Base-by-base conservation (phyloP, 2,113 vertebrate genomes). In the Cebidichthys violaceus region DNA sequence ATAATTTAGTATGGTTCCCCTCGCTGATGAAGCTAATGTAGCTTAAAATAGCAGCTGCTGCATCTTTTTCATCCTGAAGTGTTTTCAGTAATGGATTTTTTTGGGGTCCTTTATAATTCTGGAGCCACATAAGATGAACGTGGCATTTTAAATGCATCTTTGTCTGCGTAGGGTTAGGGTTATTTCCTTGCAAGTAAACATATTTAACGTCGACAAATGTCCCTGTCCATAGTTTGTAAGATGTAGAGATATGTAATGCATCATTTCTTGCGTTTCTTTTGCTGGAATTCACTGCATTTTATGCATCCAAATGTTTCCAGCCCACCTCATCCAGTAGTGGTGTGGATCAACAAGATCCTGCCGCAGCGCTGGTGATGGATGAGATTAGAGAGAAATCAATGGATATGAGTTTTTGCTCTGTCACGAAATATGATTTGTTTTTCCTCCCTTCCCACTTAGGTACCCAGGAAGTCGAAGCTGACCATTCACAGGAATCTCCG, bases 401-500 rank as follows among this genome's bases (percentile, higher is more conserved):
- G 41, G 13, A 52, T 76, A 6, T 90, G 65, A 73, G 37, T 83
- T 72, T 59, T 71, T 61, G 43, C 29, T 7, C 35, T 68, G 54
- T 64, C 62, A 43, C 54, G 73, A 22, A 31, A 79, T 27, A 18
- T 74, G 4, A 71, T 73, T 77, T 45, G 6, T 29, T 74, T 74
- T 75, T 79, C 35, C 59, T 39, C 3, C 8, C 86, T 22, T 81
- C 68, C 59, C 39, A 29, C 81, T 70, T 86, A 99, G 98, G 97
- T 99, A 89, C 98, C 98, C 33, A 96, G 98, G 86, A 99, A 99
- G 83, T 99, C 98, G 18, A 99, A 99, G 84, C 60, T 99, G 93
- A 91, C 98, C 2, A 86, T 99, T 87, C 98, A 99, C 88, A 96
- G 98, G 86, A 99, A 99, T 74, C 90, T 99, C 85, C 95, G 98